Percentiles rank a stretch among this genome's conserved stretches.
These are phyloP conservation scores for Epinephelus lanceolatus DNA, from an alignment of 2,113 vertebrate genomes.

Conservation along the genomic window DNA sequence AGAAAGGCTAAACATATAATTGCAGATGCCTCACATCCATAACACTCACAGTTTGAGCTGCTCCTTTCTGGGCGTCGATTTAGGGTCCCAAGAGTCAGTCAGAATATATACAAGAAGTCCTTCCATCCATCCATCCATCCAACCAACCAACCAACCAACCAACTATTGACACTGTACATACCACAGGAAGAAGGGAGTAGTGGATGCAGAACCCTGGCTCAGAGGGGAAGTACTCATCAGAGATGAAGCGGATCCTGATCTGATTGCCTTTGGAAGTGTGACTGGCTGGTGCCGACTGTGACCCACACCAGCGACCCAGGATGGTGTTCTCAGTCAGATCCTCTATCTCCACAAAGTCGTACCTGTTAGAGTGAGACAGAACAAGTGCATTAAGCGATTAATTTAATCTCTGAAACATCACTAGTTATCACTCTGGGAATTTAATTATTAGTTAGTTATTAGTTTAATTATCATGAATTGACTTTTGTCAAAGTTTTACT, in stretches of 20 bases:
- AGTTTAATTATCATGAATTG: too few relatives aligned
- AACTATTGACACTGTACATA: slow-evolving; percentile 77
- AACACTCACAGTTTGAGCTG: too few relatives aligned
- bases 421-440: background rate
- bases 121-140: too few relatives aligned
- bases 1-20: too few relatives aligned
- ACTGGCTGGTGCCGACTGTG: slow-evolving; percentile 85
- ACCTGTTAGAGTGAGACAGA: slow-evolving; percentile 82
- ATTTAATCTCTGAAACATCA: background rate
- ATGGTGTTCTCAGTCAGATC: slow-evolving; percentile 90
- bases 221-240: slow-evolving; percentile 97
- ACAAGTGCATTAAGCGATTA: background rate
- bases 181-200: slow-evolving; percentile 89
- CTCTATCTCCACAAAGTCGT: slow-evolving; percentile 97
- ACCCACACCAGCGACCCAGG: slow-evolving; percentile 97
- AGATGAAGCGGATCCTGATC: slow-evolving; percentile 94
- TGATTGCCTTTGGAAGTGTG: slow-evolving; percentile 94
- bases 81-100: too few relatives aligned
- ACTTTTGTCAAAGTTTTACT: background rate
- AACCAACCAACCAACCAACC: too few relatives aligned
- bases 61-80: too few relatives aligned
- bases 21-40: too few relatives aligned
- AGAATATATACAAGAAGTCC: too few relatives aligned
- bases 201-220: slow-evolving; percentile 96
- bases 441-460: too few relatives aligned